Conservation (phyloP, 2,888 invertebrate species). For the Mactromeris polynyma region DNA sequence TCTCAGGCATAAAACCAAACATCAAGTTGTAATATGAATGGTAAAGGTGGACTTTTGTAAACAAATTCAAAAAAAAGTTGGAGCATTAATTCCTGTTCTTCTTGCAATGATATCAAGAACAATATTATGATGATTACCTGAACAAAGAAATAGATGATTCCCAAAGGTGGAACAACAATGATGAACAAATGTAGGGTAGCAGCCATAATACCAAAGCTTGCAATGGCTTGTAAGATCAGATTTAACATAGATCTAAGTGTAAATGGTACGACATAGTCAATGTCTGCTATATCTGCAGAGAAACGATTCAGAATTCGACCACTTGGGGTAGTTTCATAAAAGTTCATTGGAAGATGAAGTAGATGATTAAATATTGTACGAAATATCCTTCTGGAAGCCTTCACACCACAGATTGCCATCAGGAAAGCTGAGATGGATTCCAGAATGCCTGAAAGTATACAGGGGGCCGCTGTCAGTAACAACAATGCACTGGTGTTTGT, state of each 20-base stretch:
- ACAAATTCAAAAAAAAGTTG: too few relatives aligned
- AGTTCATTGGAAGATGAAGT: constrained; percentile 79
- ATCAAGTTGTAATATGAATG: too few relatives aligned
- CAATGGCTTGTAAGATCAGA: constrained; percentile 71
- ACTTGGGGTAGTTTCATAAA: constrained; percentile 86
- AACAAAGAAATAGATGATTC: constrained; percentile 77
- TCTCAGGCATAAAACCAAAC: too few relatives aligned
- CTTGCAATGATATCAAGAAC: background rate
- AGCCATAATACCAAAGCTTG: constrained; percentile 76
- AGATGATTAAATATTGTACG: constrained; percentile 82
- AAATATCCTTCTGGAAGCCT: constrained; percentile 86
- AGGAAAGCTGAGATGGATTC: constrained; percentile 76
- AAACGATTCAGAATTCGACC: constrained; percentile 87
- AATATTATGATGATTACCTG: constrained; percentile 78
- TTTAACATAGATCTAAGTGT: constrained; percentile 84
- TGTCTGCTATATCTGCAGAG: constrained; percentile 79
- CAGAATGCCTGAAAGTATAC: constrained; percentile 77
- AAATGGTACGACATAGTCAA: constrained; percentile 84
- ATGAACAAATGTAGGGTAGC: constrained; percentile 76
- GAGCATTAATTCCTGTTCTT: background rate
- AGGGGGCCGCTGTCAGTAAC: background rate
- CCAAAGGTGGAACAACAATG: constrained; percentile 74
- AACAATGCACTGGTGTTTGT: background rate
- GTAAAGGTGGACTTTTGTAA: too few relatives aligned
- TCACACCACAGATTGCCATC: constrained; percentile 87